Evolutionary conservation across 2,113 vertebrate species (phyloP).

Genomic region (Sapajus apella): DNA sequence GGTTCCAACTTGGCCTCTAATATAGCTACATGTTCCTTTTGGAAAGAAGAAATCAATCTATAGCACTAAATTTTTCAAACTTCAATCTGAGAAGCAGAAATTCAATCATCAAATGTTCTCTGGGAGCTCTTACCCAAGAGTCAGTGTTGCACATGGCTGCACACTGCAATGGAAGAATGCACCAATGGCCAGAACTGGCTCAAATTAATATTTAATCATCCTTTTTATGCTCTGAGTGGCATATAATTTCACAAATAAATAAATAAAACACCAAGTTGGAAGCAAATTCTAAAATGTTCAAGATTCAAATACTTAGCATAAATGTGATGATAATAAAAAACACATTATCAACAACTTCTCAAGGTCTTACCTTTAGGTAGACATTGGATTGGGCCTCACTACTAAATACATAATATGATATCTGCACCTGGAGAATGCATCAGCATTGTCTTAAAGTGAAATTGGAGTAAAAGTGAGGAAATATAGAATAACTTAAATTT

Average conservation of each 20-base stretch:
- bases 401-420: background rate
- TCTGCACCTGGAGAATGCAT: background rate
- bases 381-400: background rate
- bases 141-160: background rate
- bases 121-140: background rate
- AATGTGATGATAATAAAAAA: background rate
- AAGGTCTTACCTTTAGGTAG: background rate
- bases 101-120: constrained; percentile 40
- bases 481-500: background rate
- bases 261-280: background rate
- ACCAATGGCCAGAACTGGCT: fast-evolving
- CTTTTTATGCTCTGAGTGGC: background rate
- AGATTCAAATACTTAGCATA: background rate
- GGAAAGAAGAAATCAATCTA: background rate
- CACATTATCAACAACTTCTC: background rate
- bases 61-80: constrained; percentile 38
- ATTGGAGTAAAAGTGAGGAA: background rate
- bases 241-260: background rate
- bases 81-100: constrained; percentile 54
- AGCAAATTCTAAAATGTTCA: background rate
- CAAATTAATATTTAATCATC: background rate
- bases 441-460: background rate
- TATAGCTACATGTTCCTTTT: background rate
- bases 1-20: background rate
- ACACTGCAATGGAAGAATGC: background rate